Conservation (phyloP, 92 coral and sea anemone genomes). For the Porites cylindrica region DNA sequence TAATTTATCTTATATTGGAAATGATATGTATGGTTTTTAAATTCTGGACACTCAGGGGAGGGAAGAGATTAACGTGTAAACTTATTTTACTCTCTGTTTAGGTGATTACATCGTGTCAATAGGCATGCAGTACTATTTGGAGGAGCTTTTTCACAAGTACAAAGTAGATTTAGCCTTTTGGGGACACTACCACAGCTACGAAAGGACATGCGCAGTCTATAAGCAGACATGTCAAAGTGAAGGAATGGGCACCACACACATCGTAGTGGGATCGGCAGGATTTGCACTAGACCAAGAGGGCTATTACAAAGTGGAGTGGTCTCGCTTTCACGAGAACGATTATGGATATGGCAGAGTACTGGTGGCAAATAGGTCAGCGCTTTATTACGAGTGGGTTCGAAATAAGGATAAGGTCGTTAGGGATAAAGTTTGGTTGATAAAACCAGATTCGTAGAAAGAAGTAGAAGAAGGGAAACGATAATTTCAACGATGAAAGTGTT, state of each 20-base stretch:
- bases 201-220: slow-evolving; percentile 73
- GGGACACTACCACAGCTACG: slow-evolving; percentile 74
- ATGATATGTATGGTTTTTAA: no score
- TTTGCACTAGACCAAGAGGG: slow-evolving; percentile 21
- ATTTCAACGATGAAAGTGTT: no score
- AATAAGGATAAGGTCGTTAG: slow-evolving; percentile 43
- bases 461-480: no score
- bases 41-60: no score
- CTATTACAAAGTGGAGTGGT: slow-evolving; percentile 36
- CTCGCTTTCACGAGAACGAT: slow-evolving; percentile 31
- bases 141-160: slow-evolving; percentile 62
- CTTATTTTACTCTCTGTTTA: not conserved
- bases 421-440: slow-evolving; percentile 56
- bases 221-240: slow-evolving; percentile 44
- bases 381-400: slow-evolving; percentile 60
- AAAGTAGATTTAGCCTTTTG: slow-evolving; percentile 70
- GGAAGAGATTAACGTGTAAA: no score
- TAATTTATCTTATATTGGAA: no score
- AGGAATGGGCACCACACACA: slow-evolving; percentile 56
- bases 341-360: slow-evolving; percentile 66
- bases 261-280: slow-evolving; percentile 68
- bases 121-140: slow-evolving; percentile 65
- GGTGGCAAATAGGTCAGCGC: slow-evolving; percentile 47
- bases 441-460: not conserved
- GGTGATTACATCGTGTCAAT: slow-evolving; percentile 72